A percentile compares a stretch with the other conserved stretches of the same genome.
phyloP scores from a whole-genome alignment of 2,113 vertebrate genomes.

The Sigmodon hispidus region DNA sequence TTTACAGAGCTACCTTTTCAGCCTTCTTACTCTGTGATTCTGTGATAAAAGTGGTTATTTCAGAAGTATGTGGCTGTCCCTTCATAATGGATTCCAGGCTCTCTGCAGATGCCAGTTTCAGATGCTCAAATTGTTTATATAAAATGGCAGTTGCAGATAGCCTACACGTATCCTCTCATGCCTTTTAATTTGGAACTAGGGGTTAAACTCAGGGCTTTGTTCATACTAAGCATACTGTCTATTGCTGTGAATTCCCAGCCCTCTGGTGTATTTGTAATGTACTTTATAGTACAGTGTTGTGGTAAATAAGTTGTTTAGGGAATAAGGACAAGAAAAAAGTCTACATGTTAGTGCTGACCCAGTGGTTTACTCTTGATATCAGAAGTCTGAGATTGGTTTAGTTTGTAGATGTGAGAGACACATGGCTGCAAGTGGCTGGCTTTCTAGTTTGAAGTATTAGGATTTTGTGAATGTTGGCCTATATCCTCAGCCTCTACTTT shows the following conservation, averaged over 20 bases:
- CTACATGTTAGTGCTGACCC: background rate
- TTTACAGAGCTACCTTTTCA: background rate
- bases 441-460: constrained; percentile 2
- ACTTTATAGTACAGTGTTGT: background rate
- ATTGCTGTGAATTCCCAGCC: background rate
- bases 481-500: background rate
- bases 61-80: background rate
- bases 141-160: background rate
- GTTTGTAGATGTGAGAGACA: background rate
- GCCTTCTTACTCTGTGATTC: background rate
- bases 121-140: background rate
- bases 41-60: constrained; percentile 35
- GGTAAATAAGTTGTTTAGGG: background rate
- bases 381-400: background rate
- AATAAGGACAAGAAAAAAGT: background rate
- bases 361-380: background rate
- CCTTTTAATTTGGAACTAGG: background rate
- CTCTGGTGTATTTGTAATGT: background rate
- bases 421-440: background rate
- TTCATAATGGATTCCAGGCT: background rate
- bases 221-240: background rate
- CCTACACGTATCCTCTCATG: background rate
- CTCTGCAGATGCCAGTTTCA: background rate
- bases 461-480: background rate
- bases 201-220: background rate